phyloP scores from a whole-genome alignment of 2,113 vertebrate species.

The Xenopus borealis region DNA sequence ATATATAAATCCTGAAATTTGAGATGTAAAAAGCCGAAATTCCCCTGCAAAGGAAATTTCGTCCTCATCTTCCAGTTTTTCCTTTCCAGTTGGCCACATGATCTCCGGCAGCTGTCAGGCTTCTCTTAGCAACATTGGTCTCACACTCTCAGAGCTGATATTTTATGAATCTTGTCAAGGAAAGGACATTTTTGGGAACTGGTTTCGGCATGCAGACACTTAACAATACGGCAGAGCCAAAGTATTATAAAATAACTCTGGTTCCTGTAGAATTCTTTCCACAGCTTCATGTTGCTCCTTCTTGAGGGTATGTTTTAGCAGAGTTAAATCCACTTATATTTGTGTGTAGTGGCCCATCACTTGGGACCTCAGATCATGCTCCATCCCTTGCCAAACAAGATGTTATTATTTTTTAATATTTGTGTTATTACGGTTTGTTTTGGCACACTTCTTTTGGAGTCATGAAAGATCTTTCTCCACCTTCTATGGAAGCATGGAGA shows the following conservation, averaged over 20 bases:
- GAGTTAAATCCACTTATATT: neutral
- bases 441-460: no score
- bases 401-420: no score
- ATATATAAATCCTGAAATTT: no score
- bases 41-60: neutral
- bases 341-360: neutral
- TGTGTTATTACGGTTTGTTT: no score
- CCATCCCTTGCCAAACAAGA: no score
- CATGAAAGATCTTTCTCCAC: no score
- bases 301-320: no score
- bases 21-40: no score
- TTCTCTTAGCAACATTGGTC: neutral
- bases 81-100: neutral
- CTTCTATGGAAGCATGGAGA: no score
- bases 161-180: conserved; percentile 16
- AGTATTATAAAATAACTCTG: conserved; percentile 10
- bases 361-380: neutral
- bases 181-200: conserved; percentile 12
- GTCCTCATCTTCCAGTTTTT: neutral
- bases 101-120: conserved; percentile 12
- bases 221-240: neutral
- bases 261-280: conserved; percentile 27
- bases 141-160: neutral
- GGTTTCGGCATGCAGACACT: conserved; percentile 11
- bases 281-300: neutral